A percentile compares a stretch with the other conserved stretches of the same genome.
These are phyloP conservation scores for Prorops nasuta DNA, from an alignment of 1,140 invertebrate genomes.

Conservation along the genomic window DNA sequence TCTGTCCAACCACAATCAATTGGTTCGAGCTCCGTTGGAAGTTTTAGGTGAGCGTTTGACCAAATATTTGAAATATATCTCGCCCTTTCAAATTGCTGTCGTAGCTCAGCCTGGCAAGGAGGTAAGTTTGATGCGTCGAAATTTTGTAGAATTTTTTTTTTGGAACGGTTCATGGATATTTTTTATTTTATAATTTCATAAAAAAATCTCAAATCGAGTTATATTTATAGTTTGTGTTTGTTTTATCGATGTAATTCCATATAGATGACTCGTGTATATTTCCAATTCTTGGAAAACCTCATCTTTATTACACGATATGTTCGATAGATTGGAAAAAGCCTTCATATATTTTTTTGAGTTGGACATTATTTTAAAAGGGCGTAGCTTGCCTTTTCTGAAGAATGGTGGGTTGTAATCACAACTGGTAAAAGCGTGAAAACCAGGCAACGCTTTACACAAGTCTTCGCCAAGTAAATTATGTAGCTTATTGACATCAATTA, in stretches of 20 bases:
- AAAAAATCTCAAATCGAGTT: neutral
- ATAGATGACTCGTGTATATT: constrained; percentile 1
- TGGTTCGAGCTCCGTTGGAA: neutral
- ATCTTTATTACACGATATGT: neutral
- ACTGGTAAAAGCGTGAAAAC: constrained; percentile 46
- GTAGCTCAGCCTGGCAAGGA: constrained; percentile 34
- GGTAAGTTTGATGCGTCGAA: constrained; percentile 32
- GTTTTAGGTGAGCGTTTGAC: constrained; percentile 24
- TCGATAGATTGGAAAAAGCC: constrained; percentile 12
- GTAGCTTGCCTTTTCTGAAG: constrained; percentile 31
- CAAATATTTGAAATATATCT: constrained; percentile 30
- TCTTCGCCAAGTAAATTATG: constrained; percentile 28
- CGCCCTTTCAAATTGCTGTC: constrained; percentile 34
- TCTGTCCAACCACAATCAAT: constrained; percentile 27
- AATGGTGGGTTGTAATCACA: constrained; percentile 49
- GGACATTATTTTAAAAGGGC: constrained; percentile 25
- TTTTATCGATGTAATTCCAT: neutral
- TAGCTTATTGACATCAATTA: constrained; percentile 28
- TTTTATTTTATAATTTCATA: constrained; percentile 3
- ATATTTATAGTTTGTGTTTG: neutral
- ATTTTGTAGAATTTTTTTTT: constrained; percentile 31
- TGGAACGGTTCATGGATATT: constrained; percentile 4
- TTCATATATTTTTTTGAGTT: constrained; percentile 18
- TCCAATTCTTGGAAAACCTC: neutral
- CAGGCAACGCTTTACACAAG: constrained; percentile 32